Evolutionary conservation across 2,888 invertebrate genomes (phyloP), one percentile per base, ranked within the genome.

Genomic region (Troides aeacus): DNA sequence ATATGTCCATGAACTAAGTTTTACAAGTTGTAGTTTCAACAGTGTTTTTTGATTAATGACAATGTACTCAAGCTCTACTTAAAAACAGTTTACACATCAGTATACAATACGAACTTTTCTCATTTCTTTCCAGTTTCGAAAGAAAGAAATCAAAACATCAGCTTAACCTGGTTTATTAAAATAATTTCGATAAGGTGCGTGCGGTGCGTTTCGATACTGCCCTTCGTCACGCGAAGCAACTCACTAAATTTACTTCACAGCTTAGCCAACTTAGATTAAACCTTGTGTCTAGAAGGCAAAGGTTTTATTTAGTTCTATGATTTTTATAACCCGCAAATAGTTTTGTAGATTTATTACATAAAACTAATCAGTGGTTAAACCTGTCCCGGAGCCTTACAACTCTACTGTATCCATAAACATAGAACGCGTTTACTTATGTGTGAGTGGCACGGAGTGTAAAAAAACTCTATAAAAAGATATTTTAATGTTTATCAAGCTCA

Each of bases 161-260:
- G 86, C 84, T 84, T 87, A 86, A 86, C 85, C 89, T 87, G 86
- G 85, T 88, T 90, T 90, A 90, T 89, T 90, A 91, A 90, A 91
- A 91, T 90, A 87, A 90, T 92, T 91, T 90, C 80, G 84, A 84
- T 84, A 77, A 77, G 85, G 89, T 92, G 92, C 92, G 92, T 92
- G 92, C 84, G 85, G 75, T 82, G 84, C 81, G 84, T 84, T 81
- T 78, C 78, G 74, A 86, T 86, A 92, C 85, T 85, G 84, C 87
- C 77, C 74, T 70, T 74, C 76, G 76, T 79, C 92, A 92, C 91
- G 92, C 92, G 76, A 88, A 53, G 46, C n/a, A 74, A 69, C 74
- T 74, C 72, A 80, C 83, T 79, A 30, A 82, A 79, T 73, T 81
- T 81, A 80, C 74, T 72, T 78, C 77, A 83, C 70, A 77, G 71